Evolutionary conservation across 2,888 invertebrate genomes (phyloP).

Genomic region (Ormia ochracea): DNA sequence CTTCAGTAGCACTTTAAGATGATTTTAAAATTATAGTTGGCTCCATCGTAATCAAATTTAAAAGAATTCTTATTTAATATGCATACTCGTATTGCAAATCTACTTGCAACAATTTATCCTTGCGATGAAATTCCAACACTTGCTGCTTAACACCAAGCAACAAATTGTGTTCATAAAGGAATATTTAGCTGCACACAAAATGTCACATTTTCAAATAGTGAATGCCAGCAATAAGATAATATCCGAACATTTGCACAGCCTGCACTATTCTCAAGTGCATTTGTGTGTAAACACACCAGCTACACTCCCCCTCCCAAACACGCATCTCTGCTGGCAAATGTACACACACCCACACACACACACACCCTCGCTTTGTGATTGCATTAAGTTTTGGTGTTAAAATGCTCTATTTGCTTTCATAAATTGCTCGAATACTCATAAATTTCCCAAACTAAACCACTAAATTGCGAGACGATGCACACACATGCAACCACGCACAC

Average conservation of each 20-base stretch:
- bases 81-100: no score
- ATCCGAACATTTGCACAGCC: neutral
- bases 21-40: no score
- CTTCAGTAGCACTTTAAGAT: no score
- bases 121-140: neutral
- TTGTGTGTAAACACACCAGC: neutral
- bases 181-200: constrained; percentile 6
- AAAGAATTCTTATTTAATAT: neutral
- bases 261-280: neutral
- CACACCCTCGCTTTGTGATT: constrained; percentile 34
- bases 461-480: constrained; percentile 47
- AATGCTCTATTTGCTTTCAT: constrained; percentile 50
- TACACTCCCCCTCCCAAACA: neutral
- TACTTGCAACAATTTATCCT: neutral
- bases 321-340: no score
- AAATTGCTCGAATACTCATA: constrained; percentile 19
- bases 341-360: neutral
- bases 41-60: no score
- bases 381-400: constrained; percentile 53
- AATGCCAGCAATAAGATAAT: constrained; percentile 20
- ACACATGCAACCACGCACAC: neutral
- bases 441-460: constrained; percentile 29
- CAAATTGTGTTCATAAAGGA: neutral
- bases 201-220: constrained; percentile 1
- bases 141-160: neutral